Percentiles rank a stretch among this genome's conserved stretches.
phyloP scores from a whole-genome alignment of 35 echinoderm and acorn worm species.

The Ophiothrix spiculata region DNA sequence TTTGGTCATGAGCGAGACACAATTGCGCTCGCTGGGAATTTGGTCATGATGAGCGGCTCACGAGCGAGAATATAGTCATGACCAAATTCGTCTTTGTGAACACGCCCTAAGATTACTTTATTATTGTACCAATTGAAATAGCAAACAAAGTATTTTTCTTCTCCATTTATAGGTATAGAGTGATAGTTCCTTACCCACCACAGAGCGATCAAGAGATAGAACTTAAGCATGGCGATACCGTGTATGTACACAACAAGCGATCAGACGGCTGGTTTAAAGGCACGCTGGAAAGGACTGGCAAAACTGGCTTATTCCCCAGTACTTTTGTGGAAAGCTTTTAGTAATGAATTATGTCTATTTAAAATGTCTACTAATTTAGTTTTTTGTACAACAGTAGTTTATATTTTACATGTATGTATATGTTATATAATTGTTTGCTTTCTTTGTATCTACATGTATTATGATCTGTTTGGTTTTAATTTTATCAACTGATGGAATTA shows the following conservation, averaged over 20 bases:
- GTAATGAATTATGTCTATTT: background rate
- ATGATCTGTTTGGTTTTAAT: no score
- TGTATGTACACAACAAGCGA: slow-evolving; percentile 91
- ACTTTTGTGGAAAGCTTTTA: slow-evolving; percentile 77
- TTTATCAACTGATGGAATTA: no score
- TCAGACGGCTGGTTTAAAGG: slow-evolving; percentile 96
- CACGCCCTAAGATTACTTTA: no score
- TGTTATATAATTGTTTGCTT: background rate
- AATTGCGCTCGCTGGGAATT: no score
- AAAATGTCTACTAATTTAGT: background rate
- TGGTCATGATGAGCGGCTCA: no score
- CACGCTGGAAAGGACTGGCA: slow-evolving; percentile 70
- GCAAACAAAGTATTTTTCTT: background rate
- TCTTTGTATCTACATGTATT: no score
- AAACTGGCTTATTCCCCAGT: slow-evolving; percentile 84
- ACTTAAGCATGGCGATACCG: slow-evolving; percentile 58
- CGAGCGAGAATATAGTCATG: no score
- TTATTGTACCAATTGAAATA: no score
- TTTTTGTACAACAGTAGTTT: background rate
- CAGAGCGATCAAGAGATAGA: slow-evolving; percentile 72
- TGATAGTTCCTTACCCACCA: slow-evolving; percentile 78
- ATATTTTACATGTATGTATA: background rate
- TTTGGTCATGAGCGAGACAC: no score
- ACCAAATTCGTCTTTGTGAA: no score
- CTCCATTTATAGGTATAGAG: slow-evolving; percentile 68